Evolutionary conservation across 2,113 vertebrate species (phyloP), one percentile per base, ranked within the genome.

Genomic region (Anarrhichthys ocellatus): DNA sequence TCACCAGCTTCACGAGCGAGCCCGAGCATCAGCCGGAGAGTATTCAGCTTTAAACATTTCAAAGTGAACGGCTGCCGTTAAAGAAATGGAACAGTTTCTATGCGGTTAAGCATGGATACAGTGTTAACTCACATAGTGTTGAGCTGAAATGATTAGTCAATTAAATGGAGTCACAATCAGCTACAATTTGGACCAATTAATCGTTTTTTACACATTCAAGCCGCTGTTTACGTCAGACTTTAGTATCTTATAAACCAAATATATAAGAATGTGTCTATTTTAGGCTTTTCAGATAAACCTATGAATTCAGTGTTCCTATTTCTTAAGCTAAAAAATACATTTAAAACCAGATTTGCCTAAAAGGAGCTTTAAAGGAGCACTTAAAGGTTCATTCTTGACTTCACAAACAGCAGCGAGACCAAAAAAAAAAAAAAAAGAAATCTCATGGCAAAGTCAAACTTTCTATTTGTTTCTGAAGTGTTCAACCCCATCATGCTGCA

Each of bases 1-100:
- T 76, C 78, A 73, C 67, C 22, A 38, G 73, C 73, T 81, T 73
- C 77, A 40, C 40, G 78, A 80, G 59, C 2, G 9, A 77, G 73
- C 68, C 65, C 14, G 10, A 59, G 87, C 77, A 6, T 59, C 52
- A 65, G 71, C 58, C 14, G 52, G 20, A 75, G 67, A 79, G 46
- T 58, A 72, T 77, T 80, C 54, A 36, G 64, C 74, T 61, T 66
- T 8, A 84, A 76, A 83, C 83, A 67, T 83, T 85, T 86, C 79
- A 82, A 78, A 82, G 75, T 36, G 81, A 88, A 81, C 36, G 42
- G 69, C 54, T 74, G 32, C 15, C 15, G 38, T 75, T 82, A 64
- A 77, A 88, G 22, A 75, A 83, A n/a, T 80, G 5, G 48, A 81
- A 63, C 62, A 81, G 42, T 54, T 73, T 72, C 44, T 17, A 15